Evolutionary conservation across 2,797 vertebrate species (phyloP).

Genomic region (Falco biarmicus): DNA sequence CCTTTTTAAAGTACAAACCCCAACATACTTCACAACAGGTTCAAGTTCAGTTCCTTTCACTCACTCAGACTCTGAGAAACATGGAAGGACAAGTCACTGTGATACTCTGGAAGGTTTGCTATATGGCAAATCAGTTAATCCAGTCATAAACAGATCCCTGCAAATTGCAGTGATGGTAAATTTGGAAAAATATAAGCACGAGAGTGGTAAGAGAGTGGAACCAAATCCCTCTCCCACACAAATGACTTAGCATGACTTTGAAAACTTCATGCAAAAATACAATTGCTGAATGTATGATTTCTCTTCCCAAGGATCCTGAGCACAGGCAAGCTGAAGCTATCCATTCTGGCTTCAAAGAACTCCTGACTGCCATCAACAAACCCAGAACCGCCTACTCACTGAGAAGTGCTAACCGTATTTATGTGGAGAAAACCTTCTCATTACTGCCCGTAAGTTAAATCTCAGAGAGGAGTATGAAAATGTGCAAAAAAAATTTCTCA

Average conservation of each 20-base stretch:
- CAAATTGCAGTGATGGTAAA: not conserved
- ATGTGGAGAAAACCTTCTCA: not conserved
- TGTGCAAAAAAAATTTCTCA: not conserved
- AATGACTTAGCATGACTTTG: not conserved
- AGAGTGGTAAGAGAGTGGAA: not conserved
- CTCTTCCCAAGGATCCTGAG: constrained; percentile 44
- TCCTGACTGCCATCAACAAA: constrained; percentile 41
- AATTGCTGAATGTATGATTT: not conserved
- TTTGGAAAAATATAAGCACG: not conserved
- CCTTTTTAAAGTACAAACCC: not conserved
- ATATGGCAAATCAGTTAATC: not conserved
- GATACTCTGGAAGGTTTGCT: not conserved
- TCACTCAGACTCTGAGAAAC: not conserved
- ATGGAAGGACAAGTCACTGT: not conserved
- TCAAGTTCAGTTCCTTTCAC: not conserved
- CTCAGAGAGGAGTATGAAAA: not conserved
- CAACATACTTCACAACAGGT: not conserved
- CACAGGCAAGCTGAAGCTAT: not conserved
- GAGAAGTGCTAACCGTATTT: constrained; percentile 55
- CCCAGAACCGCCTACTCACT: constrained; percentile 12
- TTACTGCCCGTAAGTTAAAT: constrained; percentile 40
- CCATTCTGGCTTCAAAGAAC: constrained; percentile 42
- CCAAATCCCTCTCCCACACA: not conserved
- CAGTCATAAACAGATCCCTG: not conserved
- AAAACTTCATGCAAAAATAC: not conserved